Evolutionary conservation across 2,113 vertebrate genomes (phyloP).

Genomic region (Promerops cafer): DNA sequence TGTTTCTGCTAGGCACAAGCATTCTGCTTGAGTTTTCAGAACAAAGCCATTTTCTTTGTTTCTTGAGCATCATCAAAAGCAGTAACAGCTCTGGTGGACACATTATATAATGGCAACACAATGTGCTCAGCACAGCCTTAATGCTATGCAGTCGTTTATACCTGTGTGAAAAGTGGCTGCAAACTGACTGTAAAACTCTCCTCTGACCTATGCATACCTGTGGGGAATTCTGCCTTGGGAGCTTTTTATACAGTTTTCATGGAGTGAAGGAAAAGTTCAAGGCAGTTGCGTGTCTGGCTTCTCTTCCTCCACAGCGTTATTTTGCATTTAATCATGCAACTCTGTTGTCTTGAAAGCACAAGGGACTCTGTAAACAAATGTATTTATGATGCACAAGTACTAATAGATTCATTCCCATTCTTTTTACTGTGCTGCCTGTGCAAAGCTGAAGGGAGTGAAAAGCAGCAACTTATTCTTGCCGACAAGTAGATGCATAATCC

Average conservation of each 20-base stretch:
- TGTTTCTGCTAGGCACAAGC: neutral
- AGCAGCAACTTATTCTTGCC: neutral
- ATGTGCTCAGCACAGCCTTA: neutral
- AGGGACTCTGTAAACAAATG: neutral
- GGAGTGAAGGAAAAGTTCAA: neutral
- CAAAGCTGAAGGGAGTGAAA: neutral
- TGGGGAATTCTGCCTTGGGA: neutral
- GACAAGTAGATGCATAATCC: neutral
- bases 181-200: neutral
- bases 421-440: neutral
- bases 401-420: neutral
- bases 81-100: neutral
- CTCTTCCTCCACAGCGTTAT: neutral
- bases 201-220: neutral
- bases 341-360: neutral
- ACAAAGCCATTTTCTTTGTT: neutral
- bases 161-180: neutral
- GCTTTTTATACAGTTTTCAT: neutral
- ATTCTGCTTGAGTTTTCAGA: neutral
- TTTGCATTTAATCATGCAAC: neutral
- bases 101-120: neutral
- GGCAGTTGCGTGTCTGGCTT: neutral
- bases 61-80: conserved; percentile 2
- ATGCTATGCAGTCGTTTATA: neutral
- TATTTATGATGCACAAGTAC: neutral